phyloP scores from a whole-genome alignment of 2,888 invertebrate genomes.

The Eupithecia abbreviata region DNA sequence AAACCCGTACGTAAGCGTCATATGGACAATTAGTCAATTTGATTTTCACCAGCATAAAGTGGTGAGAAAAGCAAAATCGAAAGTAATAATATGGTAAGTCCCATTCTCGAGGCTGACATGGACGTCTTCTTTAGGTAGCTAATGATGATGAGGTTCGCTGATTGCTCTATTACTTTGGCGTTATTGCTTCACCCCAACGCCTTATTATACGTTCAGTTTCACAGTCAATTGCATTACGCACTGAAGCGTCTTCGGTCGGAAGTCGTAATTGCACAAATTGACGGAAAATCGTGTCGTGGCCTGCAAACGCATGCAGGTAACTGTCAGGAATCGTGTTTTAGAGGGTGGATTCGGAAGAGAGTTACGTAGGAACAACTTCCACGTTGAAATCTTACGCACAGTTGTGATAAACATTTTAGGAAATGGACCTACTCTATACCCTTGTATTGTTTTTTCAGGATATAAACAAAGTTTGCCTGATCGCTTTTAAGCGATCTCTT shows the following conservation, averaged over 20 bases:
- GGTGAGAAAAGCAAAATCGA: not conserved
- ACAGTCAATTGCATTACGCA: constrained; percentile 33
- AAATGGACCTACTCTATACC: not conserved
- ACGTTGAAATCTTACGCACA: not conserved
- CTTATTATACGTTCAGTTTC: constrained; percentile 30
- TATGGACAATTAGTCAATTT: not conserved
- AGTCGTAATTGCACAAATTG: constrained; percentile 42
- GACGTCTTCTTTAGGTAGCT: not conserved
- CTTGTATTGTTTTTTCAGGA: not conserved
- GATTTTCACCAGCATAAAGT: not conserved
- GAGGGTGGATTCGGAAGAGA: constrained; percentile 7
- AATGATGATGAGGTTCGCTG: constrained; percentile 5
- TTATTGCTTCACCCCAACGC: constrained; percentile 22
- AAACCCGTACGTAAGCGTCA: no score
- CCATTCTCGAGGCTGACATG: not conserved
- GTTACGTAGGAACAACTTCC: not conserved
- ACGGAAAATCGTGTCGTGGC: constrained; percentile 41
- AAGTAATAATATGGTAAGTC: not conserved
- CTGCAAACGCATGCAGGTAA: not conserved
- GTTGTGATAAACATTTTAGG: not conserved
- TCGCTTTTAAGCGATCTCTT: no score
- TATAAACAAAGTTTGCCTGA: not conserved
- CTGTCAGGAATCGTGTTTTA: not conserved
- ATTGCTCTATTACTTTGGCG: constrained; percentile 22
- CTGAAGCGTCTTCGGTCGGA: constrained; percentile 19